Base-by-base conservation (phyloP, 30 jellyfish, hydroid and myxozoan species). In the Calvadosia cruxmelitensis region DNA sequence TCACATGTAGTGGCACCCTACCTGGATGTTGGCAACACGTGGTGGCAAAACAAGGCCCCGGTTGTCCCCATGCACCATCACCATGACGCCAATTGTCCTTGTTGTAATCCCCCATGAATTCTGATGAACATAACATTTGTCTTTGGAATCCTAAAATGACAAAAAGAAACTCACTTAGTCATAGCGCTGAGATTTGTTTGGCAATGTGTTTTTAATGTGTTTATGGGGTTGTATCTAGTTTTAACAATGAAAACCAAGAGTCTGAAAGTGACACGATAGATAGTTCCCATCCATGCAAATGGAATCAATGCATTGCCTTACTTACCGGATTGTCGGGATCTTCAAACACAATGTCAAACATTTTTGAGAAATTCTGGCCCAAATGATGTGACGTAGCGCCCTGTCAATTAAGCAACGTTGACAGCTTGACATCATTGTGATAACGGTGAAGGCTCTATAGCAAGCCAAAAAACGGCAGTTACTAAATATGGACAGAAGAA, bases 351-450 rank as follows among this genome's bases (percentile, higher is more conserved):
- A 93, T 93, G 53, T 81, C 95, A 73, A 93, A 93, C 99, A 93
- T 93, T 71, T 85, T 93, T 24, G 99, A 93, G 93, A 93, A 93
- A 68, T 93, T 93, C 75, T 93, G 97, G 29, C 99, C 99, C 30
- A 93, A 73, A 72, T 93, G 99, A 76, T 93, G 99, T 25, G 99
- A 93, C 1, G 99, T 93, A 26, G 99, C 99, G n/a, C 95, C 99
- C 89, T 93, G 70, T 30, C 49, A 82, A 68, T 42, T n/a, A n/a
- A n/a, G n/a, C n/a, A n/a, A n/a, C n/a, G n/a, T n/a, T n/a, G n/a
- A n/a, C n/a, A n/a, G n/a, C n/a, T n/a, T n/a, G n/a, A n/a, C n/a
- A n/a, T n/a, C n/a, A n/a, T n/a, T n/a, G n/a, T n/a, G n/a, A n/a
- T n/a, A n/a, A n/a, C n/a, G n/a, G n/a, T n/a, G n/a, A n/a, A n/a